Base-by-base conservation (phyloP, 2,113 vertebrate species). In the Protobothrops mucrosquamatus region DNA sequence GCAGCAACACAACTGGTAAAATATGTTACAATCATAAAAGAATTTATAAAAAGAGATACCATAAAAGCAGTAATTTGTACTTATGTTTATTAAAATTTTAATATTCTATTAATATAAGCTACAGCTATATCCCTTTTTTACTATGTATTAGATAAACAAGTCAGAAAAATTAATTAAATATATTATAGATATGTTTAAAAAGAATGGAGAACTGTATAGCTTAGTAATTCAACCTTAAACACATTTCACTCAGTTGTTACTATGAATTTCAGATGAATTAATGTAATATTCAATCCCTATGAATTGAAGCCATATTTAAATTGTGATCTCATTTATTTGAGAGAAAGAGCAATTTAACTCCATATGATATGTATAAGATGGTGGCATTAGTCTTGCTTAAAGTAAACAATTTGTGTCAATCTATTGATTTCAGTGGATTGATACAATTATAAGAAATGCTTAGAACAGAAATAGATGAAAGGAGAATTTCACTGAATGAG, bases 71-170 rank as follows among this genome's bases (percentile, higher is more conserved):
- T 97, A 97, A 94, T 96, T 97, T 97, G 95, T 39, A 54, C 93
- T 34, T 93, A 34, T 96, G 57, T 29, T 95, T 97, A 97, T 96
- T 97, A 96, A 93, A 96, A 96, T 96, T 96, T 96, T 89, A 96
- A 90, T 29, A 26, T 88, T 89, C 86, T 95, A 94, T 94, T 97
- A 3, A 97, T 97, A 94, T 93, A 57, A 90, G 91, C 46, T 87
- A 96, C 51, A 94, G 52, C 29, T 94, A 94, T 94, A 93, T 89
- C 52, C 93, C 94, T 94, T 94, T 94, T 56, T 93, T 95, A 1
- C 3, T 52, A 0, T 0, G 0, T 3, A 93, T 94, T 93, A 55
- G n/a, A 95, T 0, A 20, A 96, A 54, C 7, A 93, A 96, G 94
- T 93, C 52, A 94, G 94, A 95, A 96, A 94, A 96, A 96, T 69